Conservation (phyloP, 2,113 vertebrate species). For the Hystrix brachyura region DNA sequence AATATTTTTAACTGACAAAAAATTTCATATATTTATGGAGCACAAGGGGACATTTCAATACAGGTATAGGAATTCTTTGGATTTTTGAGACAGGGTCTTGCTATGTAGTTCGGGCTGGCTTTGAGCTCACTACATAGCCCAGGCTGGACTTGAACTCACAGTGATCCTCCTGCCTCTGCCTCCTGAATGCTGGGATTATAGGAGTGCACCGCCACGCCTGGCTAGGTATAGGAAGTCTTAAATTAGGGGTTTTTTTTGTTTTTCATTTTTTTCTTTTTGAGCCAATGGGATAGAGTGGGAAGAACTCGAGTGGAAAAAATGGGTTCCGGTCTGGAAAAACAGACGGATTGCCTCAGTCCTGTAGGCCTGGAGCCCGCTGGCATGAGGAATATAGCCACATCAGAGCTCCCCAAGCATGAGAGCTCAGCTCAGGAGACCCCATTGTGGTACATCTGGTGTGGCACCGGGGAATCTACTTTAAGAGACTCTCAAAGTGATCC, state of each 20-base stretch:
- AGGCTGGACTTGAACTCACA: too few species aligned
- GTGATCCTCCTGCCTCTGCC: too few species aligned
- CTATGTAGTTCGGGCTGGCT: too few species aligned
- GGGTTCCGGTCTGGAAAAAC: neutral
- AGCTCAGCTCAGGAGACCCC: neutral
- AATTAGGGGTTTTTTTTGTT: neutral
- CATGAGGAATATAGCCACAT: neutral
- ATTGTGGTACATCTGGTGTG: neutral
- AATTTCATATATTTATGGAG: neutral
- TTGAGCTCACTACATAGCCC: too few species aligned
- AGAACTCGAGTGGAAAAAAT: neutral
- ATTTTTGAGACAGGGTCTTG: too few species aligned
- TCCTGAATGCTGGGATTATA: too few species aligned
- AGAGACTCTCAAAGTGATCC: neutral
- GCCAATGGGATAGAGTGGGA: neutral
- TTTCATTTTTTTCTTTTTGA: neutral
- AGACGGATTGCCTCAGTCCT: neutral
- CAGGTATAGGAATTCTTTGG: neutral
- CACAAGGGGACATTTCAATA: neutral
- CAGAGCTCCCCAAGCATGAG: neutral
- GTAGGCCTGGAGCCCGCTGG: neutral
- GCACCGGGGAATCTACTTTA: neutral
- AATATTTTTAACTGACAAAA: neutral
- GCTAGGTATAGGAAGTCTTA: neutral
- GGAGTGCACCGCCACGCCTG: too few species aligned